These are phyloP conservation scores for Liasis olivaceus DNA, from an alignment of 2,797 vertebrate genomes.

Conservation along the genomic window DNA sequence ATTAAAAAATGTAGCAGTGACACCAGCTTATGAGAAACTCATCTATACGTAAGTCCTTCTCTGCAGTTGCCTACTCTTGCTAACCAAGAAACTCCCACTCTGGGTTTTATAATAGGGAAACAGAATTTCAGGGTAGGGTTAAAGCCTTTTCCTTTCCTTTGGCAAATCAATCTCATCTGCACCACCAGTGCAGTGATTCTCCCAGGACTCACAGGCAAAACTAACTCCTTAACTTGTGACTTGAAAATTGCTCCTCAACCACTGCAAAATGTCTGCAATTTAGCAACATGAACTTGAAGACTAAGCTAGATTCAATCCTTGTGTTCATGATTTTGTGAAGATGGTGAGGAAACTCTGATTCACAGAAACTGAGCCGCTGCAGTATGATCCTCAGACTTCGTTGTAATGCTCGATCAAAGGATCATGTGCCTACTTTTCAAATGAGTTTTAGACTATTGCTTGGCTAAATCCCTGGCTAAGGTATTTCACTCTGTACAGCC, in stretches of 20 bases:
- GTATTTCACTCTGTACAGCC: neutral
- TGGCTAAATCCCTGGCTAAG: neutral
- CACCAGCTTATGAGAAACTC: neutral
- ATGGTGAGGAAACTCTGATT: constrained; percentile 40
- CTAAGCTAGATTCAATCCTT: constrained; percentile 34
- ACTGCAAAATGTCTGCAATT: constrained; percentile 34
- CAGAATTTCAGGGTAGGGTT: neutral
- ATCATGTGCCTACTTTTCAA: neutral
- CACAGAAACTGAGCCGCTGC: neutral
- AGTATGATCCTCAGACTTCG: neutral
- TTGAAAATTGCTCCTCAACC: constrained; percentile 59
- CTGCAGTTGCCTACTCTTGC: neutral
- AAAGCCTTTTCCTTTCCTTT: constrained; percentile 36
- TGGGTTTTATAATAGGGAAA: neutral
- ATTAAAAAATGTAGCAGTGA: neutral
- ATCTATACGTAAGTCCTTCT: neutral
- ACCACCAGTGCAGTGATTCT: constrained; percentile 8
- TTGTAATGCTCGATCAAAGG: neutral
- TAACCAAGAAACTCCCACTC: neutral
- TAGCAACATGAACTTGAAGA: constrained; percentile 27
- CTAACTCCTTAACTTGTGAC: constrained; percentile 36
- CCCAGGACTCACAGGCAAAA: constrained; percentile 43
- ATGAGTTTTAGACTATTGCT: neutral
- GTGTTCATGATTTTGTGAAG: constrained; percentile 36
- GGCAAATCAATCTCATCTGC: constrained; percentile 3